These are phyloP conservation scores for Brachyhypopomus gauderio DNA, from an alignment of 2,113 vertebrate species.

Conservation along the genomic window DNA sequence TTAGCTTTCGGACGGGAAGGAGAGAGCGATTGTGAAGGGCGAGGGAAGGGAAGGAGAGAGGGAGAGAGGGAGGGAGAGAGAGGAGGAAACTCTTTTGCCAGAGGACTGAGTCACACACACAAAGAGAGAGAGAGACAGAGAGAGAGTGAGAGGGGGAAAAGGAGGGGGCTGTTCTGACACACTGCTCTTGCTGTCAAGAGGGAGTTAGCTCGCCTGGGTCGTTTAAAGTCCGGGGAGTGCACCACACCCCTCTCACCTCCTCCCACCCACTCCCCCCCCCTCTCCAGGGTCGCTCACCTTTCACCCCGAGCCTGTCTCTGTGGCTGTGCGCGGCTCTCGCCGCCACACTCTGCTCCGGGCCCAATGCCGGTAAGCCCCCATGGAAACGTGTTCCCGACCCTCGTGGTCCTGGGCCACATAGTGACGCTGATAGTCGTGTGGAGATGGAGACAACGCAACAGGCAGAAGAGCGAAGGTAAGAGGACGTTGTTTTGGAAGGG, in stretches of 20 bases:
- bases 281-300: slow-evolving; percentile 48
- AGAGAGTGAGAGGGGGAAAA: slow-evolving; percentile 45
- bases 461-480: slow-evolving; percentile 75
- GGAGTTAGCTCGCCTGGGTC: slow-evolving; percentile 59
- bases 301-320: slow-evolving; percentile 43
- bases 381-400: slow-evolving; percentile 81
- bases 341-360: slow-evolving; percentile 63
- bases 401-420: slow-evolving; percentile 85
- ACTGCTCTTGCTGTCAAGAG: slow-evolving; percentile 55
- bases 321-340: slow-evolving; percentile 21
- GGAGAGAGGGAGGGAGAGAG: slow-evolving; percentile 52
- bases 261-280: slow-evolving; percentile 49
- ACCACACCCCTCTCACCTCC: slow-evolving; percentile 62
- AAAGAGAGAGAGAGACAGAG: slow-evolving; percentile 49
- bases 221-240: slow-evolving; percentile 62
- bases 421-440: slow-evolving; percentile 81
- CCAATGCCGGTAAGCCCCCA: slow-evolving; percentile 76
- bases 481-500: too few species aligned
- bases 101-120: slow-evolving; percentile 66
- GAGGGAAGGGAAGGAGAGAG: slow-evolving; percentile 39
- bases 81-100: slow-evolving; percentile 52
- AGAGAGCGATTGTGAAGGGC: slow-evolving; percentile 33
- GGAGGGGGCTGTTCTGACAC: slow-evolving; percentile 56
- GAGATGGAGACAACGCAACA: slow-evolving; percentile 76
- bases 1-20: background rate